Conservation (phyloP, 1,140 invertebrate genomes). For the Aphis craccivora region DNA sequence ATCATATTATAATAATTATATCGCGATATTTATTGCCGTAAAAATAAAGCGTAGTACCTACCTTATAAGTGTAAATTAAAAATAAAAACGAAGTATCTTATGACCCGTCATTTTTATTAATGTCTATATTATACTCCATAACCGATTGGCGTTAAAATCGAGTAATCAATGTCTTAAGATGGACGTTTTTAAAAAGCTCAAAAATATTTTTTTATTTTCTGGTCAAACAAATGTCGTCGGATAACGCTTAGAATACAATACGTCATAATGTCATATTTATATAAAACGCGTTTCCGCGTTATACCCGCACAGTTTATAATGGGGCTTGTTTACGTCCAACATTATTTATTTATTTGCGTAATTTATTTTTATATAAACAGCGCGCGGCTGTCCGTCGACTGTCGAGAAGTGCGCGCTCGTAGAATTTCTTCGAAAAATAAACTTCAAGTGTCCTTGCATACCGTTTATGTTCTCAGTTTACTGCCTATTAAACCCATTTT, state of each 20-base stretch:
- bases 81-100: neutral
- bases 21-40: no score
- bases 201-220: neutral
- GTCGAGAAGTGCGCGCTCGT: neutral
- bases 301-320: neutral
- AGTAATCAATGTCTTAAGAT: neutral
- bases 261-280: neutral
- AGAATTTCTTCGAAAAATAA: conserved; percentile 21
- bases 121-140: neutral
- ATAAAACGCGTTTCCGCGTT: neutral
- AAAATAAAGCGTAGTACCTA: no score
- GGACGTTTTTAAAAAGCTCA: neutral
- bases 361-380: neutral
- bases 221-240: neutral
- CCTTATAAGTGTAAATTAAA: neutral
- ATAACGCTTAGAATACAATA: neutral
- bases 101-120: neutral
- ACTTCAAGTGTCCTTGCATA: conserved; percentile 36
- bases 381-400: neutral
- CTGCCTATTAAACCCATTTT: conserved; percentile 39
- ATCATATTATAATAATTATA: neutral
- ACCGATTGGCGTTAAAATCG: neutral
- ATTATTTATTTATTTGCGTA: conserved; percentile 31
- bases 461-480: conserved; percentile 32
- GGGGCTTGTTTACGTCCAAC: neutral